These are phyloP conservation scores for Oithona nana DNA, from an alignment of 2,888 invertebrate genomes.

Conservation along the genomic window DNA sequence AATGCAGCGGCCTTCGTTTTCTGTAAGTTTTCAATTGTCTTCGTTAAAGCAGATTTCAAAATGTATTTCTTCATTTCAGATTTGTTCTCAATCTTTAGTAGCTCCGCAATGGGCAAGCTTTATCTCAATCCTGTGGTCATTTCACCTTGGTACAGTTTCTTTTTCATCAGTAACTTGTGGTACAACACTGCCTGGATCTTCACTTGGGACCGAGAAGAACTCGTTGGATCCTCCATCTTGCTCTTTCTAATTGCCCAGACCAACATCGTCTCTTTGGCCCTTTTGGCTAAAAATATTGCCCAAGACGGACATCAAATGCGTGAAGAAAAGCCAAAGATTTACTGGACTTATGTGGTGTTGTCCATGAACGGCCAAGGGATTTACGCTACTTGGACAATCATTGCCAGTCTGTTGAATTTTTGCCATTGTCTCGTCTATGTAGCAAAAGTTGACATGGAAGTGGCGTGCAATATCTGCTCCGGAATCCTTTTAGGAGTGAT, in stretches of 20 bases:
- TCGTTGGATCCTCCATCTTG: neutral
- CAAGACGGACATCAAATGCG: neutral
- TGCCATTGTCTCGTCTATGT: neutral
- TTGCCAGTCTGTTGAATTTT: neutral
- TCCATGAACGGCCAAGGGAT: neutral
- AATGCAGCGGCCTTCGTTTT: neutral
- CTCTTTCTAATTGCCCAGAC: neutral
- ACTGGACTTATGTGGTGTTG: neutral
- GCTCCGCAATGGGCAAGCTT: neutral
- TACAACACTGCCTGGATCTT: neutral
- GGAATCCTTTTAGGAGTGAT: neutral
- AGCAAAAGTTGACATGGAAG: neutral
- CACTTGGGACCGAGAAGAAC: neutral
- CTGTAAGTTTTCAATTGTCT: neutral
- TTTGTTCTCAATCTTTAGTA: neutral
- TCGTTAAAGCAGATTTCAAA: neutral
- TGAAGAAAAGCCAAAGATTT: neutral
- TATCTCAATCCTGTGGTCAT: neutral
- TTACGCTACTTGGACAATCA: neutral
- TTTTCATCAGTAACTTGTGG: neutral
- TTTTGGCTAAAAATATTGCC: neutral
- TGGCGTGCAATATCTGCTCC: neutral
- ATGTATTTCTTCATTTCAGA: neutral
- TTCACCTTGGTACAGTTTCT: neutral
- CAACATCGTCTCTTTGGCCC: neutral